These are phyloP conservation scores for Sylvia borin DNA, from an alignment of 2,797 vertebrate species.

Conservation along the genomic window DNA sequence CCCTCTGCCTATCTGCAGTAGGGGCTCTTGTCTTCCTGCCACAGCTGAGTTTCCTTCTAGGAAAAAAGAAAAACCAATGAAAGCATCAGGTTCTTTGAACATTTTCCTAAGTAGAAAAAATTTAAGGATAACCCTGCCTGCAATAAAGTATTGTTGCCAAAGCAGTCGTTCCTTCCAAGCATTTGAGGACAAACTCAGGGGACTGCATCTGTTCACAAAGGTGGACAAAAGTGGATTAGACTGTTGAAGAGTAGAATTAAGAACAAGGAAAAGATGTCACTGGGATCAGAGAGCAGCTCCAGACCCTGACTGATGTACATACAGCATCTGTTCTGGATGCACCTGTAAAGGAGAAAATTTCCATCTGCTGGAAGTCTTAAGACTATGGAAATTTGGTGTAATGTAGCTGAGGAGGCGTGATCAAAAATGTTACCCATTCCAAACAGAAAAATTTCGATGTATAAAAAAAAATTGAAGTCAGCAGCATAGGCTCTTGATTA, in stretches of 20 bases:
- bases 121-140: accelerated
- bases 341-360: neutral
- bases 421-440: neutral
- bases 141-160: neutral
- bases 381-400: neutral
- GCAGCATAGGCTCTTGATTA: neutral
- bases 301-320: neutral
- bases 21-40: neutral
- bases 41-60: neutral
- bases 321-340: neutral
- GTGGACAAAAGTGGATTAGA: neutral
- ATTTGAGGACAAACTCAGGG: neutral
- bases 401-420: neutral
- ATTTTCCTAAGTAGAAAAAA: neutral
- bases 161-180: neutral
- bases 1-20: neutral
- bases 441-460: neutral
- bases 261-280: neutral
- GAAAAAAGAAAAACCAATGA: neutral
- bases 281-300: neutral
- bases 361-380: neutral
- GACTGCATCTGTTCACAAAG: neutral
- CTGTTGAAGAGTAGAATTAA: neutral
- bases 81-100: neutral
- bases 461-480: neutral